A percentile compares a stretch with the other conserved stretches of the same genome.
Evolutionary conservation across 2,113 vertebrate species (phyloP).

Genomic region (Bos javanicus): DNA sequence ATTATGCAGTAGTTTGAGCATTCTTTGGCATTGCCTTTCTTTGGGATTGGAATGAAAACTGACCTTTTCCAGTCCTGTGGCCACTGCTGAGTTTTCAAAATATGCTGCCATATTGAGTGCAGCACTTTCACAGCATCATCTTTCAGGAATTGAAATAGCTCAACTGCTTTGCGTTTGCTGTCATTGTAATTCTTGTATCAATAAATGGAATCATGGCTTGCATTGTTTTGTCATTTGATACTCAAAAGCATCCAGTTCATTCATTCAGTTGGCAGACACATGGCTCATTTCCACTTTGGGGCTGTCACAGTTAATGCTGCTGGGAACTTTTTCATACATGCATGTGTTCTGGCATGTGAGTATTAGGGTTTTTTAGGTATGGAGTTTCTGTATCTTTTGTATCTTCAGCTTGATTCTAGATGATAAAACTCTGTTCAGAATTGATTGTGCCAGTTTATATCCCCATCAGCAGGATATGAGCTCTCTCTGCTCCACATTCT

Average conservation of each 20-base stretch:
- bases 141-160: too few species aligned
- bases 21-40: too few species aligned
- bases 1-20: too few species aligned
- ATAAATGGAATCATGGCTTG: not conserved
- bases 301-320: not conserved
- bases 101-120: too few species aligned
- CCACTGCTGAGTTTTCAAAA: too few species aligned
- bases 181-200: not conserved
- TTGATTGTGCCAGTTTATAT: fast-evolving
- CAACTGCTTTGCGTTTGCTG: not conserved
- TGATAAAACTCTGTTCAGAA: fast-evolving
- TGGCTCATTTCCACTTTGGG: not conserved
- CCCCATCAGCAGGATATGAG: not conserved
- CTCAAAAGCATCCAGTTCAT: too few species aligned
- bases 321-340: fast-evolving
- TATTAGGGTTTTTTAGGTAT: fast-evolving
- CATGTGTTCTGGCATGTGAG: not conserved
- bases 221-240: not conserved
- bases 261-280: not conserved
- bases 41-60: too few species aligned
- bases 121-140: too few species aligned
- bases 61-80: too few species aligned
- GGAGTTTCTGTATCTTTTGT: not conserved
- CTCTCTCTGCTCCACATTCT: not conserved
- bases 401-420: too few species aligned